Evolutionary conservation across 2,113 vertebrate genomes (phyloP), one percentile per base, ranked within the genome.

Genomic region (Oncorhynchus nerka): DNA sequence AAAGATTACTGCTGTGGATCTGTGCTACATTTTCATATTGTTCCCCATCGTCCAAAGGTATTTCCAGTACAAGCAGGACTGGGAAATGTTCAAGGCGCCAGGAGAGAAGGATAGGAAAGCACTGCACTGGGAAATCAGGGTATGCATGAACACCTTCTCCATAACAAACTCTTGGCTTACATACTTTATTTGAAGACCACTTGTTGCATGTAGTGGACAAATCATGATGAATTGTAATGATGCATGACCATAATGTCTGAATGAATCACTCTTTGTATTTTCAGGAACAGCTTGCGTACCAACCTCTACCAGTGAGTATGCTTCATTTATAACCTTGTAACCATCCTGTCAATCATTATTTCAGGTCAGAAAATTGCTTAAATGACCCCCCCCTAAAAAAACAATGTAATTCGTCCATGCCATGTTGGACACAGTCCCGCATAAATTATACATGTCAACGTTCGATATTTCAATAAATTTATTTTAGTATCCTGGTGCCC

Each of bases 61-160:
- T 88, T 93, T 92, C 68, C 87, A 94, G 79, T 95, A 95, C 20
- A 95, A 95, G 68, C 89, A 93, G 74, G 73, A 91, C 5, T 95
- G 94, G 94, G 94, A 94, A 13, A 77, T 80, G 81, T 92, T 92
- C 64, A 91, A 88, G 75, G 68, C 89, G 8, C 90, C 94, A 9
- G 94, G 93, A 81, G 93, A 95, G 80, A 86, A n/a, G 5, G 86
- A 92, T 77, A 83, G 91, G 55, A 90, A 82, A 68, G 78, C 82
- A 5, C 79, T 94, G 1, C 92, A 91, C 79, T 87, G 79, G 87
- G 89, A 90, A 67, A 91, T 95, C 13, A 91, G 87, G 93, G 94
- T 95, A 83, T 34, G 32, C 20, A 62, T 34, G 19, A 34, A 62
- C 5, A 62, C 59, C n/a, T 62, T 62, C 19, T 45, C 39, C 39